phyloP scores from a whole-genome alignment of 2,888 invertebrate genomes.

The Abrostola tripartita region DNA sequence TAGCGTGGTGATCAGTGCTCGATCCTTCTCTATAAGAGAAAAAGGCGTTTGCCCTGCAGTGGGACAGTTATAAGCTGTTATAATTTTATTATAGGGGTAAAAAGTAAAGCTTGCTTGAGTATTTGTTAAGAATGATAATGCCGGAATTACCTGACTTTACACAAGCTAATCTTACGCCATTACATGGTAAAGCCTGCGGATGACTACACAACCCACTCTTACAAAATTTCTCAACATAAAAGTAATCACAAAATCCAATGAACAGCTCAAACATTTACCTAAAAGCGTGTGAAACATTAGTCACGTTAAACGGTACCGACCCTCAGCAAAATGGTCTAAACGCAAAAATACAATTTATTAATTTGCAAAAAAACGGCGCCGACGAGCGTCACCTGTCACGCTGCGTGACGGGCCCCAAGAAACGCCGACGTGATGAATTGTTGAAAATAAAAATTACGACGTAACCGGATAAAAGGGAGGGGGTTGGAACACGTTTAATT shows the following conservation, averaged over 20 bases:
- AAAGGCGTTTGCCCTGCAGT: too few species aligned
- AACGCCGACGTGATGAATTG: constrained; percentile 78
- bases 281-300: constrained; percentile 54
- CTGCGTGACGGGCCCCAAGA: constrained; percentile 68
- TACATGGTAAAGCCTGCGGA: too few species aligned
- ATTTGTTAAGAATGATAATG: too few species aligned
- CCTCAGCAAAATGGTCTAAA: constrained; percentile 63
- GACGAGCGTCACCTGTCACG: constrained; percentile 77
- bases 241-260: constrained; percentile 48
- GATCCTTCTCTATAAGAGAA: too few species aligned
- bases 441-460: constrained; percentile 81
- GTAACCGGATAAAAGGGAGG: constrained; percentile 69
- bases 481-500: constrained; percentile 71
- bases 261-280: constrained; percentile 56
- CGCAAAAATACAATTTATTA: constrained; percentile 75
- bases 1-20: too few species aligned
- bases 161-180: too few species aligned
- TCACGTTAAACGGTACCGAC: constrained; percentile 57
- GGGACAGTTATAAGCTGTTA: too few species aligned
- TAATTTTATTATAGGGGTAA: too few species aligned
- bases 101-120: too few species aligned
- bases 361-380: constrained; percentile 70
- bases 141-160: too few species aligned
- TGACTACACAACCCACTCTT: not conserved
- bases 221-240: constrained; percentile 31